A percentile compares a stretch with the other conserved stretches of the same genome.
Evolutionary conservation across 2,888 invertebrate genomes (phyloP).

Genomic region (Pollenia amentaria): DNA sequence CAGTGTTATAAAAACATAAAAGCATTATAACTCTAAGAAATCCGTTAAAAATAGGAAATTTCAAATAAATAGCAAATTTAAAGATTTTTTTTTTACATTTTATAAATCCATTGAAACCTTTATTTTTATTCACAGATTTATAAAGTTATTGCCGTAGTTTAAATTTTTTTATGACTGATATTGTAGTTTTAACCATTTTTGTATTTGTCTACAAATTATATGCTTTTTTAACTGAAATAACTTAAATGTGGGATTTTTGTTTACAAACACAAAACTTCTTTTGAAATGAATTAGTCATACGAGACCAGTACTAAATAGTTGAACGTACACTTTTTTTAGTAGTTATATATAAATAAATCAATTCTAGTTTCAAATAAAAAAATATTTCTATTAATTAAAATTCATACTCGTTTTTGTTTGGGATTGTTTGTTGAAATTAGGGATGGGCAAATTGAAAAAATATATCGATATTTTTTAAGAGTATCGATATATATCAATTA

Average conservation of each 20-base stretch:
- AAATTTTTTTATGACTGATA: background rate
- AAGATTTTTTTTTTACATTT: too few species aligned
- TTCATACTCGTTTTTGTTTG: conserved; percentile 7
- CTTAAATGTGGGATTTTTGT: conserved; percentile 24
- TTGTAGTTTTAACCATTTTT: conserved; percentile 7
- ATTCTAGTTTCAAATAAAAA: conserved; percentile 7
- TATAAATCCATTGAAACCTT: too few species aligned
- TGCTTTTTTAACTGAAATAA: background rate
- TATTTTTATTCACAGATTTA: too few species aligned
- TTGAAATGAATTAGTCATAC: conserved; percentile 21
- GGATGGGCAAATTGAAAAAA: too few species aligned
- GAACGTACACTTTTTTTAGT: background rate
- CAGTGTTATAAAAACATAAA: too few species aligned
- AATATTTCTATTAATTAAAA: background rate
- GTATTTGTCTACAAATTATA: conserved; percentile 5
- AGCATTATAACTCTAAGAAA: too few species aligned
- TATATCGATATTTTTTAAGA: too few species aligned
- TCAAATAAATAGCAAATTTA: too few species aligned
- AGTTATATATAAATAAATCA: conserved; percentile 3
- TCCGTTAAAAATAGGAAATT: too few species aligned
- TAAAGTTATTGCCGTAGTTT: background rate
- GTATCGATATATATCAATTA: too few species aligned
- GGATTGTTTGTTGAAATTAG: background rate
- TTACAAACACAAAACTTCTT: background rate
- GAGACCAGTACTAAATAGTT: background rate